Conservation (phyloP, 1,140 invertebrate species). For the Cylas formicarius region DNA sequence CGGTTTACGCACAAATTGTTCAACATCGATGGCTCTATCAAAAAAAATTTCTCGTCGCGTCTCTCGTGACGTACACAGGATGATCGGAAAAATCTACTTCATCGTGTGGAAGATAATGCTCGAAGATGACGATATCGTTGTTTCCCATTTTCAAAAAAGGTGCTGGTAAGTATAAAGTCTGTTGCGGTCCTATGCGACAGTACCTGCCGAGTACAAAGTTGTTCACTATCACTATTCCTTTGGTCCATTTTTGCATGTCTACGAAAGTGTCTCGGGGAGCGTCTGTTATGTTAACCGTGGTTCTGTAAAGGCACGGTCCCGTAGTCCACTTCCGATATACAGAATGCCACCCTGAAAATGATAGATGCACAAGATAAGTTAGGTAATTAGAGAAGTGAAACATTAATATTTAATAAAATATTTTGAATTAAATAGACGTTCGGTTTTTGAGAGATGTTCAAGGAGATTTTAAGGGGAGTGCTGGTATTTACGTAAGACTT, state of each 20-base stretch:
- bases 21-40: no score
- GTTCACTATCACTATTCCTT: constrained; percentile 57
- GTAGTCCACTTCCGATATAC: constrained; percentile 32
- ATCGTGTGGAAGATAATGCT: constrained; percentile 30
- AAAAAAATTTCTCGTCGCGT: no score
- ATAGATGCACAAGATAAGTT: no score
- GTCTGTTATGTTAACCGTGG: constrained; percentile 21
- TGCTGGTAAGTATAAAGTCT: constrained; percentile 52
- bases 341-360: constrained; percentile 35
- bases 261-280: constrained; percentile 32
- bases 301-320: constrained; percentile 36
- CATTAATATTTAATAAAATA: no score
- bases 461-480: no score
- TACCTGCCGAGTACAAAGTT: constrained; percentile 58
- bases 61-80: constrained; percentile 4
- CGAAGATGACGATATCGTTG: constrained; percentile 43
- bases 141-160: constrained; percentile 45
- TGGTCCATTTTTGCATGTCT: constrained; percentile 45
- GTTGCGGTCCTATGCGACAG: constrained; percentile 48
- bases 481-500: no score
- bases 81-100: constrained; percentile 16
- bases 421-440: no score
- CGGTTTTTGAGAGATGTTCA: no score
- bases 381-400: no score
- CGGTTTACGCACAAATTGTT: no score